Evolutionary conservation across 2,113 vertebrate genomes (phyloP), one percentile per base, ranked within the genome.

Genomic region (Spilogale gracilis): DNA sequence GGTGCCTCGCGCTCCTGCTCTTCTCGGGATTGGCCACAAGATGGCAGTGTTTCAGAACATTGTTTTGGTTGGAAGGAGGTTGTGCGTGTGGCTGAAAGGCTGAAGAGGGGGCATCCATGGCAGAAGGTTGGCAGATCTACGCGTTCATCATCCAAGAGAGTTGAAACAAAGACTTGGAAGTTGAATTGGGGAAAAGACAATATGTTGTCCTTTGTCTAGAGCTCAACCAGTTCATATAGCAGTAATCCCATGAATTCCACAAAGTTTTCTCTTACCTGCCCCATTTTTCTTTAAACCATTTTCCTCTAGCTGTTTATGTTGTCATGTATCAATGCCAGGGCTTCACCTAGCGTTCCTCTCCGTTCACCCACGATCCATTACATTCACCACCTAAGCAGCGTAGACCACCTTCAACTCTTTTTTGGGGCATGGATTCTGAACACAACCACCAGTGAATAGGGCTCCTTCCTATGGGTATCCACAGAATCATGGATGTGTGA

Each of bases 11-110:
- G 10, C 16, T 3, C 65, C 5, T 60, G 89, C 20, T 27, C 5
- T 89, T 38, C 30, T 61, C 0, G 27, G 21, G 50, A 76, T n/a
- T 0, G 32, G 71, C 97, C 98, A 94, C 97, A 16, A 98, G 98
- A 93, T 98, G 98, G 98, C 97, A 96, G 94, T 93, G 96, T 96
- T 85, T 98, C 76, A 88, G 98, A 98, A 23, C n/a, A 32, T 43
- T 91, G 84, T 9, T 92, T 32, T 32, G 0, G 56, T 60, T 50
- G 52, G 69, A 81, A 54, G 91, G 11, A 45, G 1, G 52, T 1
- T 0, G 21, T 5, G 21, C 0, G n/a, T 0, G 17, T 5, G 32
- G 38, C 27, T 18, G 21, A 38, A 18, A 6, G 3, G 4, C 63
- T 45, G 58, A 14, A 38, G 91, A 9, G 12, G 25, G n/a, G 58